These are phyloP conservation scores for Babylonia areolata DNA, from an alignment of 1,140 invertebrate genomes.

Conservation along the genomic window DNA sequence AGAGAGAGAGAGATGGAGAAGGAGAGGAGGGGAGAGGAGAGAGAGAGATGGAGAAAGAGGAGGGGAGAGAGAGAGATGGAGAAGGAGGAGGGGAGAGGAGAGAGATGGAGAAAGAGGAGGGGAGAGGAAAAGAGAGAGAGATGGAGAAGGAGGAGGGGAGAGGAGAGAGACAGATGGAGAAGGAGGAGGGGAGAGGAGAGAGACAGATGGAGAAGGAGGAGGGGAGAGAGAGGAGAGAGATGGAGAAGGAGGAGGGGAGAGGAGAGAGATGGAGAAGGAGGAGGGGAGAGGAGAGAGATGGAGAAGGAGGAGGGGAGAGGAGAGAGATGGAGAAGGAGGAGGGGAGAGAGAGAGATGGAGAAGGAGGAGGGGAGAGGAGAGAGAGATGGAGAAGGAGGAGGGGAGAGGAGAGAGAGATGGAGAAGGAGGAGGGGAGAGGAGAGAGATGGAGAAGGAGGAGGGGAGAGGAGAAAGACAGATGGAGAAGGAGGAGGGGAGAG, in stretches of 20 bases:
- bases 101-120: conserved; percentile 27
- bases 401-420: background rate
- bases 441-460: background rate
- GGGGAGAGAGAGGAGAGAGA: background rate
- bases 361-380: too few species aligned
- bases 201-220: background rate
- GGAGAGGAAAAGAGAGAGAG: background rate
- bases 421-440: background rate
- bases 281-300: too few species aligned
- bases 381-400: too few species aligned
- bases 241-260: background rate
- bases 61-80: background rate
- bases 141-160: background rate
- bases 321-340: too few species aligned
- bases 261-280: too few species aligned
- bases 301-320: too few species aligned
- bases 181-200: background rate
- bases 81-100: background rate
- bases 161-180: background rate
- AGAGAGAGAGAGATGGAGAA: conserved; percentile 3
- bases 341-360: too few species aligned
- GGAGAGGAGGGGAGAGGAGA: background rate
- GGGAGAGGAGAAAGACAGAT: background rate
- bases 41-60: conserved; percentile 12
- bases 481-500: too few species aligned